Conservation (phyloP, 53 echinoderm and acorn worm species). For the Temnopleurus reevesii region DNA sequence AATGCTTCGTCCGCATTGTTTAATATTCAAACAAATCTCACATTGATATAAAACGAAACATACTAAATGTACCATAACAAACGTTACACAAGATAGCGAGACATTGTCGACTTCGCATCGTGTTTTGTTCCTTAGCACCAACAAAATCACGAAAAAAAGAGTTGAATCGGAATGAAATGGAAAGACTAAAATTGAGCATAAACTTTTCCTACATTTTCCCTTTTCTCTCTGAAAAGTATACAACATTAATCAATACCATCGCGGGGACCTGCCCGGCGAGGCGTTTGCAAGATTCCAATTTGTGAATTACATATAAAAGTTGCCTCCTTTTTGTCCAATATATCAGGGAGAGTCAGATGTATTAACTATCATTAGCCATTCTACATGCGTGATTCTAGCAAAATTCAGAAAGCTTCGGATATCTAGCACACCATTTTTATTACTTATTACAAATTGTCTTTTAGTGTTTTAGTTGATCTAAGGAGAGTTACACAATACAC, state of each 20-base stretch:
- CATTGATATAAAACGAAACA: not conserved
- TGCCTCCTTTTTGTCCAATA: not conserved
- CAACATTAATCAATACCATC: not conserved
- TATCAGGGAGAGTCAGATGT: too few species aligned
- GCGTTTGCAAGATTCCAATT: too few species aligned
- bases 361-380: too few species aligned
- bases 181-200: constrained; percentile 21
- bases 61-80: not conserved
- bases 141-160: not conserved
- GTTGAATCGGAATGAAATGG: not conserved
- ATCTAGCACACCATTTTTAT: too few species aligned
- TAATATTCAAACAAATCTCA: not conserved
- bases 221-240: not conserved
- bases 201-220: not conserved
- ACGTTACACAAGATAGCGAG: not conserved
- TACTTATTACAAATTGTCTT: too few species aligned
- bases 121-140: not conserved
- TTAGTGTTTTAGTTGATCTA: too few species aligned
- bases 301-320: not conserved
- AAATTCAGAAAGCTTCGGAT: too few species aligned
- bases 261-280: not conserved
- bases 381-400: too few species aligned
- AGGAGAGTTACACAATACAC: too few species aligned
- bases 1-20: constrained; percentile 1
- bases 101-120: not conserved